Evolutionary conservation across 1,140 invertebrate genomes (phyloP).

Genomic region (Danaus plexippus): DNA sequence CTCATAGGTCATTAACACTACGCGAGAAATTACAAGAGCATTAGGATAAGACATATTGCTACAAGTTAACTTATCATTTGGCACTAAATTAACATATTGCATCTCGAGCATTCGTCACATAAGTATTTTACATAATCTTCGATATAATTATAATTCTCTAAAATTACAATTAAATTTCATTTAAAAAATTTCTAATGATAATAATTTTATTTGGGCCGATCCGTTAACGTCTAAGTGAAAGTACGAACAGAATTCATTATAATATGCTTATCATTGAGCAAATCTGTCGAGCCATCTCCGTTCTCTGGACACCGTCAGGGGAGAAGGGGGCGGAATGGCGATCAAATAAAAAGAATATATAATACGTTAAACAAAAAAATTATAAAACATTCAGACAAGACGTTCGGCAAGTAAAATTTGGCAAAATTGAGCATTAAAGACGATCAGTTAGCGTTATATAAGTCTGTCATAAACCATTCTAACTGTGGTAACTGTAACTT

Average conservation of each 20-base stretch:
- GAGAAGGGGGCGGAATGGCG: conserved; percentile 31
- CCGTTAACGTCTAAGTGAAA: conserved; percentile 37
- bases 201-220: conserved; percentile 48
- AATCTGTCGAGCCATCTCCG: conserved; percentile 41
- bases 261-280: conserved; percentile 57
- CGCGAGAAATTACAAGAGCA: conserved; percentile 67
- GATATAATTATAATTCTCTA: conserved; percentile 34
- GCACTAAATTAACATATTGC: conserved; percentile 72
- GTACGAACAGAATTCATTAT: conserved; percentile 38
- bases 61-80: conserved; percentile 72
- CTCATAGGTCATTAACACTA: conserved; percentile 69
- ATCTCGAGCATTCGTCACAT: conserved; percentile 66
- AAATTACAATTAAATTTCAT: conserved; percentile 53
- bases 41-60: conserved; percentile 69
- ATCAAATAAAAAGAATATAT: conserved; percentile 20
- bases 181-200: conserved; percentile 45
- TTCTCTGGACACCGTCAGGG: conserved; percentile 18
- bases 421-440: conserved; percentile 70
- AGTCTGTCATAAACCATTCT: conserved; percentile 53
- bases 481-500: conserved; percentile 68
- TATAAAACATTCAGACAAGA: conserved; percentile 45
- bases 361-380: conserved; percentile 41
- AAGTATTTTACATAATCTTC: conserved; percentile 54
- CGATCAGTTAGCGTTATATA: conserved; percentile 61
- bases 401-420: conserved; percentile 70